A percentile compares a stretch with the other conserved stretches of the same genome.
Conservation (phyloP, 2,113 vertebrate genomes). For the Pandion haliaetus region DNA sequence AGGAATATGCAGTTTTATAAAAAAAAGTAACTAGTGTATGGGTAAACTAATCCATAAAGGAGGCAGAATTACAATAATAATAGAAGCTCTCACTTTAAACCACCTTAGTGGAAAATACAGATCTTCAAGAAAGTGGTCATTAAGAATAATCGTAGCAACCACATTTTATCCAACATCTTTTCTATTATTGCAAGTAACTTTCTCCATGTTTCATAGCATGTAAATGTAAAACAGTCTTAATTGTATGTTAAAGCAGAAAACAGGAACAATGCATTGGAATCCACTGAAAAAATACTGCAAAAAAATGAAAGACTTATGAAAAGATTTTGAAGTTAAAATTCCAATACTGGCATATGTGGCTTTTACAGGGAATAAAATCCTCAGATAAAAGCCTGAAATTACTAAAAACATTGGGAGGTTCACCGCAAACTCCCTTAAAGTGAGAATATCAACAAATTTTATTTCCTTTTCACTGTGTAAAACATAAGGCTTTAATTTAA, state of each 20-base stretch:
- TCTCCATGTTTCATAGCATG: background rate
- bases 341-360: background rate
- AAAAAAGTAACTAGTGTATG: background rate
- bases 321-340: background rate
- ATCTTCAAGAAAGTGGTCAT: background rate
- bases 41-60: background rate
- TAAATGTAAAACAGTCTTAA: background rate
- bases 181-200: background rate
- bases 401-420: background rate
- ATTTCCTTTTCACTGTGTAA: background rate
- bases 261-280: background rate
- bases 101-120: background rate
- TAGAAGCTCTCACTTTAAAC: background rate
- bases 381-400: background rate
- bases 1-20: background rate
- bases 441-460: background rate
- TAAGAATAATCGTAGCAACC: background rate
- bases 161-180: background rate
- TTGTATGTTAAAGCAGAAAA: background rate
- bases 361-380: background rate
- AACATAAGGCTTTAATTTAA: background rate
- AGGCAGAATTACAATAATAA: background rate
- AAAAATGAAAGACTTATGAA: background rate
- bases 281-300: background rate
- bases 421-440: background rate